Percentiles rank a stretch among this genome's conserved stretches.
These are phyloP conservation scores for Paramormyrops hopkinsi DNA, from an alignment of 2,797 vertebrate species.

Conservation along the genomic window DNA sequence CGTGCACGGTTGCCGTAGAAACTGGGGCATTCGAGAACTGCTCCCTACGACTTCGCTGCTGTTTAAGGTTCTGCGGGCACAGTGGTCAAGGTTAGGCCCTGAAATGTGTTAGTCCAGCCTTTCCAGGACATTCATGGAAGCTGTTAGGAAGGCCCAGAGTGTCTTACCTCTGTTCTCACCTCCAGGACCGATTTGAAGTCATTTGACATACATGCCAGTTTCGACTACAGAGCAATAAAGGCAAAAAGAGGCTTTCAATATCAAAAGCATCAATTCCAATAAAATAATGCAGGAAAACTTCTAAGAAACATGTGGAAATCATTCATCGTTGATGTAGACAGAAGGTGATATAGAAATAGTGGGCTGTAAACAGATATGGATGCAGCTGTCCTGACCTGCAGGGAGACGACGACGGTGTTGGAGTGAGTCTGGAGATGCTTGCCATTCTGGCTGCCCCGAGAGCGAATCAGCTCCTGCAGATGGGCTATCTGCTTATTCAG, in stretches of 20 bases:
- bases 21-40: slow-evolving; percentile 79
- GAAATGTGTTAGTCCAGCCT: not conserved
- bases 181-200: slow-evolving; percentile 92
- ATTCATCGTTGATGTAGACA: not conserved
- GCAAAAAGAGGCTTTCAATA: not conserved
- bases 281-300: not conserved
- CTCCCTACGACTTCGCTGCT: slow-evolving; percentile 83
- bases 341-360: not conserved
- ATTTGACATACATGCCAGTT: slow-evolving; percentile 90
- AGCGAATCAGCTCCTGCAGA: slow-evolving; percentile 80
- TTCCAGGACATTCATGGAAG: not conserved
- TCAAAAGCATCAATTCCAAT: not conserved
- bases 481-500: slow-evolving; percentile 92
- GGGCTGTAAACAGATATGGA: not conserved
- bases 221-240: slow-evolving; percentile 67
- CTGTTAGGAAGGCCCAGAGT: not conserved
- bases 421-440: slow-evolving; percentile 84
- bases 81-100: not conserved
- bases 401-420: slow-evolving; percentile 83
- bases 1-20: slow-evolving; percentile 66
- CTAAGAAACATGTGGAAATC: not conserved
- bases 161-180: slow-evolving; percentile 86
- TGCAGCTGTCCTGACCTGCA: slow-evolving; percentile 61
- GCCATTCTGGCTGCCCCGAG: slow-evolving; percentile 72
- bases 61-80: slow-evolving; percentile 77